Percentiles rank a stretch among this genome's conserved stretches.
Evolutionary conservation across 2,113 vertebrate genomes (phyloP).

Genomic region (Alligator mississippiensis): DNA sequence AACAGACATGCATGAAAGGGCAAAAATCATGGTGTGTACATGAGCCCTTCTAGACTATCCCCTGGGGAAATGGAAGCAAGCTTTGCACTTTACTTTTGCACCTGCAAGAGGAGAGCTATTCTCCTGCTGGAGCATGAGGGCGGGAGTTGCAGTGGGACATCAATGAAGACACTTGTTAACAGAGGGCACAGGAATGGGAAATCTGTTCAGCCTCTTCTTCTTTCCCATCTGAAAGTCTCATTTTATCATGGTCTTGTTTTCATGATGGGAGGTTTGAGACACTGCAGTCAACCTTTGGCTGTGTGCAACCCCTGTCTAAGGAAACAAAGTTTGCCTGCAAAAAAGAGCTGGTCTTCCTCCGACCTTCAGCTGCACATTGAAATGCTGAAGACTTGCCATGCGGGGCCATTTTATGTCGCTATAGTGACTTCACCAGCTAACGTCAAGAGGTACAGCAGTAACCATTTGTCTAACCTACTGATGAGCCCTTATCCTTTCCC

Average conservation of each 20-base stretch:
- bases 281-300: not conserved
- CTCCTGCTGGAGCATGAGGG: not conserved
- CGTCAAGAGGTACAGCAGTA: not conserved
- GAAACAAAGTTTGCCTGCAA: not conserved
- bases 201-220: not conserved
- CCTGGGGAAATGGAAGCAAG: not conserved
- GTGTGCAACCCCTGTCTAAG: not conserved
- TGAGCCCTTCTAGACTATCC: not conserved
- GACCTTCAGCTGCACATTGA: not conserved
- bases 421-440: not conserved
- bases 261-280: not conserved
- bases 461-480: not conserved
- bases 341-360: not conserved
- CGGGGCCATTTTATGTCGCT: not conserved
- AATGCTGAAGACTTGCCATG: not conserved
- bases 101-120: not conserved
- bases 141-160: not conserved
- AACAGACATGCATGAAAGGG: no score
- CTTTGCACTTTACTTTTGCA: not conserved
- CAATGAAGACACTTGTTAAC: not conserved
- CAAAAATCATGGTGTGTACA: no score
- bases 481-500: not conserved
- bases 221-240: not conserved
- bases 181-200: not conserved
- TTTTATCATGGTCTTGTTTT: not conserved